phyloP scores from a whole-genome alignment of 2,888 invertebrate genomes.

The Rhaphigaster nebulosa region DNA sequence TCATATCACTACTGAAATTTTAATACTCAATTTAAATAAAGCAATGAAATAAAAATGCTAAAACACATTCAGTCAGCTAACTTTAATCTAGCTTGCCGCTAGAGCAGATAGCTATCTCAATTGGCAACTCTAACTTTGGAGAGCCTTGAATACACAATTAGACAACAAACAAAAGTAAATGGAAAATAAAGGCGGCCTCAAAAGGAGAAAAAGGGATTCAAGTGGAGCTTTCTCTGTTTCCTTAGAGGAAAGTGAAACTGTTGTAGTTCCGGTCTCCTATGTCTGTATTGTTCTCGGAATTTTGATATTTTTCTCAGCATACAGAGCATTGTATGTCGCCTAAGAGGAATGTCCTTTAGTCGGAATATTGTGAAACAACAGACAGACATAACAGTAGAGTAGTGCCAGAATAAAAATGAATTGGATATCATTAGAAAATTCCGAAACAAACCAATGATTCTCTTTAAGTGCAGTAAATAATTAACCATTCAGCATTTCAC shows the following conservation, averaged over 20 bases:
- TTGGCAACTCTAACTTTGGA: neutral
- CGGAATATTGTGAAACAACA: neutral
- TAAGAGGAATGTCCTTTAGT: neutral
- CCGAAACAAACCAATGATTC: too few relatives aligned
- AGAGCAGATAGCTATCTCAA: neutral
- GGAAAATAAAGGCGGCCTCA: slow-evolving; percentile 13
- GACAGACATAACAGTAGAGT: neutral
- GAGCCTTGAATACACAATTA: neutral
- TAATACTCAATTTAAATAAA: too few relatives aligned
- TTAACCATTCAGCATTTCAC: too few relatives aligned
- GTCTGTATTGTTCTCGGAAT: neutral
- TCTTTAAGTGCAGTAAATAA: too few relatives aligned
- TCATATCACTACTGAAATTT: too few relatives aligned
- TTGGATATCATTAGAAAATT: too few relatives aligned
- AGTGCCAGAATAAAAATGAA: too few relatives aligned
- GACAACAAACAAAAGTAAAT: slow-evolving; percentile 4
- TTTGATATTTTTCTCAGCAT: neutral
- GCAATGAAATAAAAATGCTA: neutral
- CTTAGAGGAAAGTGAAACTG: slow-evolving; percentile 31
- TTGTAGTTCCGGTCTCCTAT: slow-evolving; percentile 9
- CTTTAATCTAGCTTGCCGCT: neutral
- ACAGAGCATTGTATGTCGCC: neutral
- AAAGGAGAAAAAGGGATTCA: slow-evolving; percentile 18
- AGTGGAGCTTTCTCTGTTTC: slow-evolving; percentile 39
- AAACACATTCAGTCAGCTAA: neutral